Conservation (phyloP, 2,797 vertebrate species). For the Crocidura indochinensis region DNA sequence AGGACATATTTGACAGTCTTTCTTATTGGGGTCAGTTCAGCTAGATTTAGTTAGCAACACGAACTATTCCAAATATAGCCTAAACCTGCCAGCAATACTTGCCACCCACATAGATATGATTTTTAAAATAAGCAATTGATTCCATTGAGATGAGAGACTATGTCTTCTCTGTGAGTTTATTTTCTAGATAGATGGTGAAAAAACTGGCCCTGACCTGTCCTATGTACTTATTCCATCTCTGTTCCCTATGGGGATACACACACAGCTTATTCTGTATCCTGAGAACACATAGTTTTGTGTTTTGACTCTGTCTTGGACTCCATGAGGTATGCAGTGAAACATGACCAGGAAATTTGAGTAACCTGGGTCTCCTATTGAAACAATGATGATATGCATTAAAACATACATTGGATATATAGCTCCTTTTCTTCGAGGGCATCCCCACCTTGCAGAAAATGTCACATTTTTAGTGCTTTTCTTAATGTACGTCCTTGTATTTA, state of each 20-base stretch:
- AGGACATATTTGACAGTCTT: rapidly evolving
- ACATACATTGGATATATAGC: background rate
- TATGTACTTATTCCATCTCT: no score
- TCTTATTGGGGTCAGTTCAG: rapidly evolving
- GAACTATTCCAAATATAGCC: background rate
- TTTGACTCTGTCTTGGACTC: no score
- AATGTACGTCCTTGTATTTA: background rate
- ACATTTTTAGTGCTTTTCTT: background rate
- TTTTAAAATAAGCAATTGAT: background rate
- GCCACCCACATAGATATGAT: background rate
- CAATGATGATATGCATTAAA: background rate
- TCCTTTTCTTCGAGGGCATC: background rate
- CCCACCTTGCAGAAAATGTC: background rate
- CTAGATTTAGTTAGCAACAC: background rate
- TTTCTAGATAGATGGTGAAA: no score
- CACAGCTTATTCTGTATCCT: no score
- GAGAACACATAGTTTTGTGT: no score
- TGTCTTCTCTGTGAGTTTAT: background rate
- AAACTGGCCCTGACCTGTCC: no score
- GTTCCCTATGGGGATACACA: no score
- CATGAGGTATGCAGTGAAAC: no score
- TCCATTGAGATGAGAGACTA: background rate
- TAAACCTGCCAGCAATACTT: rapidly evolving
- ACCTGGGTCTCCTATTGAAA: background rate
- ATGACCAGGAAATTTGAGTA: no score